Conservation (phyloP, 1,140 invertebrate species). For the Oedothorax gibbosus region DNA sequence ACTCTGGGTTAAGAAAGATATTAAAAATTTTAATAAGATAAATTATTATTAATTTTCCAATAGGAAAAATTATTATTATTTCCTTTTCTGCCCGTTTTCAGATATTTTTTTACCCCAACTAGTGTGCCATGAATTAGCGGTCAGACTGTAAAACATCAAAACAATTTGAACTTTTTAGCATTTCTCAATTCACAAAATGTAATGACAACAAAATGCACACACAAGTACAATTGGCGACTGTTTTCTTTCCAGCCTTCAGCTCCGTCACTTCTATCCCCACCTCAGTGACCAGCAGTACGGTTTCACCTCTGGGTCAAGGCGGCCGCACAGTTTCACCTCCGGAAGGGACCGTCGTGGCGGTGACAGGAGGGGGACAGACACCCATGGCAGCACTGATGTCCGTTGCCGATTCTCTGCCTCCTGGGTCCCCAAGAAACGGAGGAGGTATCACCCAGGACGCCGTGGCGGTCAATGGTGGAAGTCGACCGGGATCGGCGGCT, state of each 20-base stretch:
- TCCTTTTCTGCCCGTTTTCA: too few relatives aligned
- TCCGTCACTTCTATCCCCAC: slow-evolving; percentile 51
- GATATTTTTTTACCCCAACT: too few relatives aligned
- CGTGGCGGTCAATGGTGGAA: slow-evolving; percentile 47
- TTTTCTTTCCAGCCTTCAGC: slow-evolving; percentile 34
- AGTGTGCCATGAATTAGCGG: too few relatives aligned
- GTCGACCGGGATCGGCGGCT: slow-evolving; percentile 56
- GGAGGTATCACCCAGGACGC: not conserved
- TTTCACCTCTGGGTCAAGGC: slow-evolving; percentile 11
- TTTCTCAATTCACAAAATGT: too few relatives aligned
- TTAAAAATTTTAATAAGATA: too few relatives aligned
- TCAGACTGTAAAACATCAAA: too few relatives aligned
- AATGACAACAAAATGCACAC: too few relatives aligned
- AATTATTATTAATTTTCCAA: too few relatives aligned
- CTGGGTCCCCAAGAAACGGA: slow-evolving; percentile 50
- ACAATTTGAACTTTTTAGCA: too few relatives aligned
- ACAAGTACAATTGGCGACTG: not conserved
- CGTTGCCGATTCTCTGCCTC: slow-evolving; percentile 58
- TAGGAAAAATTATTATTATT: too few relatives aligned
- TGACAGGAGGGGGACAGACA: slow-evolving; percentile 43
- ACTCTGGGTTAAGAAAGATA: too few relatives aligned
- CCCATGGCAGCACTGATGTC: slow-evolving; percentile 62
- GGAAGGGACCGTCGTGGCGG: slow-evolving; percentile 46
- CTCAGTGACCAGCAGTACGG: slow-evolving; percentile 40
- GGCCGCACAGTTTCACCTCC: slow-evolving; percentile 44